Evolutionary conservation across 2,888 invertebrate genomes (phyloP).

Genomic region (Xiphydria camelus): DNA sequence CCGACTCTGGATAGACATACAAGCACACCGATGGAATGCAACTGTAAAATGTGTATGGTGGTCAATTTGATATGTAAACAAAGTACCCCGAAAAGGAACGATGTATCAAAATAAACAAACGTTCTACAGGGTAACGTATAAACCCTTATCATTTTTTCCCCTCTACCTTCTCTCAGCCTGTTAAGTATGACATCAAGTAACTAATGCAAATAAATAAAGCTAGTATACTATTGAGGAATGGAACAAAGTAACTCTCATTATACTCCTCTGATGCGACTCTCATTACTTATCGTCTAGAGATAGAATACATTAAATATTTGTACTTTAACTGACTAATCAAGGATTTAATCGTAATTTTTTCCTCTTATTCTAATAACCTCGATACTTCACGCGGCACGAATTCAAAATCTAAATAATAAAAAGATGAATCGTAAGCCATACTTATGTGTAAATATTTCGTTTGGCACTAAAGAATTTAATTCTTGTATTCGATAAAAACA

Average conservation of each 20-base stretch:
- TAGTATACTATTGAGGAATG: slow-evolving; percentile 45
- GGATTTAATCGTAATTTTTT: slow-evolving; percentile 49
- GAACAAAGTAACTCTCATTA: slow-evolving; percentile 47
- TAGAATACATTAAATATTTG: slow-evolving; percentile 72
- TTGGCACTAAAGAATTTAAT: slow-evolving; percentile 50
- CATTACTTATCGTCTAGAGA: slow-evolving; percentile 30
- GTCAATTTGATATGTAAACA: slow-evolving; percentile 51
- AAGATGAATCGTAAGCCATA: slow-evolving; percentile 30
- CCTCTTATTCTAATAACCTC: slow-evolving; percentile 23
- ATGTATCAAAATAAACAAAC: slow-evolving; percentile 29
- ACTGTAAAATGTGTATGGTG: slow-evolving; percentile 39
- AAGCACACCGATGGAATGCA: slow-evolving; percentile 48
- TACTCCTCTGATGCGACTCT: slow-evolving; percentile 11
- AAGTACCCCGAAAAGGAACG: slow-evolving; percentile 42
- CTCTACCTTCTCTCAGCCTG: slow-evolving; percentile 22
- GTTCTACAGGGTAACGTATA: slow-evolving; percentile 18
- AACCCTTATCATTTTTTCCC: slow-evolving; percentile 18
- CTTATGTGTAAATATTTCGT: slow-evolving; percentile 28
- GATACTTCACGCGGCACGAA: slow-evolving; percentile 27
- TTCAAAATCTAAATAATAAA: slow-evolving; percentile 26
- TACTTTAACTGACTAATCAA: slow-evolving; percentile 83
- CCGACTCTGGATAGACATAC: slow-evolving; percentile 33
- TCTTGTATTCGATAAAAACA: no score
- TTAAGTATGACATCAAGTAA: slow-evolving; percentile 37
- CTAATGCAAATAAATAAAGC: slow-evolving; percentile 41